Evolutionary conservation across 2,888 invertebrate genomes (phyloP).

Genomic region (Hesperia comma): DNA sequence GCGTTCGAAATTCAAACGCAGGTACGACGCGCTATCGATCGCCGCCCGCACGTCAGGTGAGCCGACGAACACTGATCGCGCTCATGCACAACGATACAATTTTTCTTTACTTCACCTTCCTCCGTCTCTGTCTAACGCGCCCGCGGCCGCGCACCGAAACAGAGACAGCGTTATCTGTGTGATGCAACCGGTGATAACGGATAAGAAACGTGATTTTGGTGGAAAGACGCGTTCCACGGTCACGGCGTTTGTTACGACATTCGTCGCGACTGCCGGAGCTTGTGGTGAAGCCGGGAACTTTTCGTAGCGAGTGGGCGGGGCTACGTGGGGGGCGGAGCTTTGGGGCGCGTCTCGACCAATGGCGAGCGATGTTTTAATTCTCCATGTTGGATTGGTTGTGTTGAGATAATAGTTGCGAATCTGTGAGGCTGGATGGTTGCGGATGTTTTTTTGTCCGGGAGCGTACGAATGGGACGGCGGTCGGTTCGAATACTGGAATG

Average conservation of each 20-base stretch:
- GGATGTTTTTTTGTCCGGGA: slow-evolving; percentile 63
- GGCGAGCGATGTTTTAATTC: slow-evolving; percentile 43
- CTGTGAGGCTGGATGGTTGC: slow-evolving; percentile 76
- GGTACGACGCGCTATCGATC: slow-evolving; percentile 58
- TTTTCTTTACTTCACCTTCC: slow-evolving; percentile 70
- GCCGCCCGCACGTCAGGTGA: slow-evolving; percentile 73
- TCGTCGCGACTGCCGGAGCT: slow-evolving; percentile 55
- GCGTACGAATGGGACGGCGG: slow-evolving; percentile 64
- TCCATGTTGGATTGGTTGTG: slow-evolving; percentile 68
- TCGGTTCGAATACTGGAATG: slow-evolving; percentile 57
- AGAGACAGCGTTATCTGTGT: slow-evolving; percentile 61
- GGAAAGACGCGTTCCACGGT: slow-evolving; percentile 53
- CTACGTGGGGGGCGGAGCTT: slow-evolving; percentile 77
- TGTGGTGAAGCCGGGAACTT: slow-evolving; percentile 63
- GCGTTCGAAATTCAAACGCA: slow-evolving; percentile 51
- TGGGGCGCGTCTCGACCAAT: slow-evolving; percentile 63
- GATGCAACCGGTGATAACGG: slow-evolving; percentile 63
- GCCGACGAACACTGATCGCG: slow-evolving; percentile 72
- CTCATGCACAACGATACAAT: slow-evolving; percentile 55
- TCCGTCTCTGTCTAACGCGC: slow-evolving; percentile 63
- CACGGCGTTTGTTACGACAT: slow-evolving; percentile 52
- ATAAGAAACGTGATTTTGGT: slow-evolving; percentile 61
- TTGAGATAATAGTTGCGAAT: slow-evolving; percentile 80
- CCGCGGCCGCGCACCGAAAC: slow-evolving; percentile 45
- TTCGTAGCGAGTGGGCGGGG: slow-evolving; percentile 77